Conservation (phyloP, 2,113 vertebrate genomes). For the Limanda limanda region DNA sequence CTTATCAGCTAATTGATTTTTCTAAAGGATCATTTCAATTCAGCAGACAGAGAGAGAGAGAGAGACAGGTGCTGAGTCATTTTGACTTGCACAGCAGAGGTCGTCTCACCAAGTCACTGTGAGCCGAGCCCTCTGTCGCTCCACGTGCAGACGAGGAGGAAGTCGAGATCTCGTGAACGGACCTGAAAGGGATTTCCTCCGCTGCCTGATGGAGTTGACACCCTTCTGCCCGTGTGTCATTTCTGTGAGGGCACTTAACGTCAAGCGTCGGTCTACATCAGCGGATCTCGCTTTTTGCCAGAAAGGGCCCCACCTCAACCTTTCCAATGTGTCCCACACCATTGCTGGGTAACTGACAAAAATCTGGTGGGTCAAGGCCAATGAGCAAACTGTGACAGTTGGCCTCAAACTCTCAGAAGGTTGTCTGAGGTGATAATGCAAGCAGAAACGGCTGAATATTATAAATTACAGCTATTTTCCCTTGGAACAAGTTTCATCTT, state of each 20-base stretch:
- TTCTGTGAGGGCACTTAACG: conserved; percentile 62
- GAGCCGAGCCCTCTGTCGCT: conserved; percentile 53
- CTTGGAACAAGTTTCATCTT: conserved; percentile 29
- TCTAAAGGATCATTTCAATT: neutral
- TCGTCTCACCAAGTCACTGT: conserved; percentile 25
- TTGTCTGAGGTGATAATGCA: conserved; percentile 23
- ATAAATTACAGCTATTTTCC: conserved; percentile 11
- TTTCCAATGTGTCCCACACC: conserved; percentile 50
- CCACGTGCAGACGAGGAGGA: conserved; percentile 37
- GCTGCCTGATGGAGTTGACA: conserved; percentile 71
- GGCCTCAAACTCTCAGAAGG: conserved; percentile 36
- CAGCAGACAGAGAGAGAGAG: conserved; percentile 1
- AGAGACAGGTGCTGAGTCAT: conserved; percentile 60
- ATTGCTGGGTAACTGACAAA: conserved; percentile 58
- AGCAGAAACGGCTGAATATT: conserved; percentile 23
- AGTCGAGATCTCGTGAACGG: conserved; percentile 47
- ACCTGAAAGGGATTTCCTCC: conserved; percentile 70
- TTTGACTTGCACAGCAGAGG: conserved; percentile 26
- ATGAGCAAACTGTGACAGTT: conserved; percentile 35
- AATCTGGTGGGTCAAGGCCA: conserved; percentile 31
- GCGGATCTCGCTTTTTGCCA: conserved; percentile 25
- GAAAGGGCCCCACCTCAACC: conserved; percentile 50
- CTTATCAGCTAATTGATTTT: neutral
- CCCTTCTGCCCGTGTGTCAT: conserved; percentile 60
- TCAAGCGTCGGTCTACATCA: conserved; percentile 74